phyloP scores from a whole-genome alignment of 1,140 invertebrate species.

The Zaprionus nigranus region DNA sequence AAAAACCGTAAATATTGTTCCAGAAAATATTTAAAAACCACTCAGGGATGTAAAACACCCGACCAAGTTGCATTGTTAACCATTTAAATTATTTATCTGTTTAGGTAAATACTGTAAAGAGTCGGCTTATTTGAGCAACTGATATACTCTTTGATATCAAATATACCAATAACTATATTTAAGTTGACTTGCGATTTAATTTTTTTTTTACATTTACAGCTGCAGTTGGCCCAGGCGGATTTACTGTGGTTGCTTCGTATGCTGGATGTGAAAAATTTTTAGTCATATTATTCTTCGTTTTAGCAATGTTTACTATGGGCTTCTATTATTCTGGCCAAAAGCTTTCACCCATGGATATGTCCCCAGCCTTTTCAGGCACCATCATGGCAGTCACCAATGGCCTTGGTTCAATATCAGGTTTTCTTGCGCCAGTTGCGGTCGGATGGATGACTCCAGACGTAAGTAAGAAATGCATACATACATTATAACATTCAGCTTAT shows the following conservation, averaged over 20 bases:
- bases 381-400: constrained; percentile 93
- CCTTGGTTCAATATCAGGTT: constrained; percentile 90
- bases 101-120: too few species aligned
- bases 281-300: constrained; percentile 47
- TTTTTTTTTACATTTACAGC: constrained; percentile 19
- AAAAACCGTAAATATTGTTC: too few species aligned
- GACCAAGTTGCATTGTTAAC: too few species aligned
- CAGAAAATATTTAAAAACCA: too few species aligned
- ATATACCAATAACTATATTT: too few species aligned
- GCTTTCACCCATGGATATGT: constrained; percentile 91
- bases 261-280: constrained; percentile 36
- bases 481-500: background rate
- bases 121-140: too few species aligned
- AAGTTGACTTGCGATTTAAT: too few species aligned
- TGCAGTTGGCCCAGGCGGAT: constrained; percentile 45
- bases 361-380: constrained; percentile 90
- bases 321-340: constrained; percentile 89
- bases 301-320: constrained; percentile 86
- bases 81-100: too few species aligned
- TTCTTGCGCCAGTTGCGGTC: constrained; percentile 90
- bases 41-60: too few species aligned
- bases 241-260: constrained; percentile 59
- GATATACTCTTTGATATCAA: too few species aligned
- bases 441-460: constrained; percentile 90
- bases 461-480: constrained; percentile 72